Conservation (phyloP, 1,140 invertebrate genomes). For the Brachionus plicatilis region DNA sequence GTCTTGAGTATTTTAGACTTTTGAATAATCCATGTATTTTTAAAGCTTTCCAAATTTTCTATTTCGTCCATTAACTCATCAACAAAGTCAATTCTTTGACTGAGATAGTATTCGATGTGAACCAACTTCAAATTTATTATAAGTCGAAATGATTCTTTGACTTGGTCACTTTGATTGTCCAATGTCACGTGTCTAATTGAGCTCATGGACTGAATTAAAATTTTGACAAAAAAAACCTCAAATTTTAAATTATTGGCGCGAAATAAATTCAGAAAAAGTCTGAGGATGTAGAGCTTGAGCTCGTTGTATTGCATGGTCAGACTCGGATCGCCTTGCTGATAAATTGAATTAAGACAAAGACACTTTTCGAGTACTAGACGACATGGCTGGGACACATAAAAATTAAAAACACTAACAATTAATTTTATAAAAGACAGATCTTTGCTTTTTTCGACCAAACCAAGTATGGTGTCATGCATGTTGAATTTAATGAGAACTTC, state of each 20-base stretch:
- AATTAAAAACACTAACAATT: constrained; percentile 20
- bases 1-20: neutral
- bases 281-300: neutral
- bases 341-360: neutral
- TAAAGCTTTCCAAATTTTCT: neutral
- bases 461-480: neutral
- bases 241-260: constrained; percentile 23
- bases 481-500: neutral
- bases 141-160: neutral
- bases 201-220: neutral
- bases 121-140: neutral
- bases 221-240: neutral
- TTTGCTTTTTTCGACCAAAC: neutral
- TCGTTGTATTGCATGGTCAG: neutral
- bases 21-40: neutral
- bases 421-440: neutral
- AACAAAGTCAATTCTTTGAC: neutral
- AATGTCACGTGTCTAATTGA: neutral
- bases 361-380: neutral
- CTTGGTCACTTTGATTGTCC: neutral
- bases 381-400: neutral
- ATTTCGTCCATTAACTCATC: neutral
- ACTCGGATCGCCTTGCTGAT: neutral
- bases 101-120: constrained; percentile 1
- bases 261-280: constrained; percentile 19